A percentile compares a stretch with the other conserved stretches of the same genome.
Evolutionary conservation across 2,888 invertebrate genomes (phyloP).

Genomic region (Conomelus anceps): DNA sequence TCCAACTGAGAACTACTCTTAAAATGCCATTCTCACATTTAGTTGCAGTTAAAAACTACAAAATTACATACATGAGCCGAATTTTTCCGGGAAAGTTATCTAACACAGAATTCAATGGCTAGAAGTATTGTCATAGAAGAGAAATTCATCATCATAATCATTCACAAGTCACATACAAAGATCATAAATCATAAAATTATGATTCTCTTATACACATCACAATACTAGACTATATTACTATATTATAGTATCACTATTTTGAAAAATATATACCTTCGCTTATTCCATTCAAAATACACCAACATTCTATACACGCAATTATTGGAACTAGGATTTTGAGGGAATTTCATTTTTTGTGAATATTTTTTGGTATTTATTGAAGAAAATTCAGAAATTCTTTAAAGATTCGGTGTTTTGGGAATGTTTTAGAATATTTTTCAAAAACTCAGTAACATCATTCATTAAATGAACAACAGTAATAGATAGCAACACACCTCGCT

Average conservation of each 20-base stretch:
- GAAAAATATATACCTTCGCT: background rate
- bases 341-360: background rate
- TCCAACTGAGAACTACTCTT: background rate
- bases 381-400: background rate
- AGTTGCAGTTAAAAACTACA: background rate
- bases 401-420: too few relatives aligned
- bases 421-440: too few relatives aligned
- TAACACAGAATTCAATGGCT: background rate
- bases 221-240: background rate
- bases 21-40: background rate
- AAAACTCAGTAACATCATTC: too few relatives aligned
- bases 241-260: background rate
- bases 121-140: background rate
- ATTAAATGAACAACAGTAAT: too few relatives aligned
- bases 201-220: background rate
- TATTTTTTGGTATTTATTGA: background rate
- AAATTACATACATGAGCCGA: background rate
- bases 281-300: background rate
- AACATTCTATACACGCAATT: background rate
- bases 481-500: too few relatives aligned
- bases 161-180: background rate
- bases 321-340: background rate
- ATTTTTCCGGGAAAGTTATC: background rate
- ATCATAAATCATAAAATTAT: background rate
- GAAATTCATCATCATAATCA: background rate